Percentiles rank a stretch among this genome's conserved stretches.
phyloP scores from a whole-genome alignment of 1,140 invertebrate genomes.

The Zaprionus vittiger region DNA sequence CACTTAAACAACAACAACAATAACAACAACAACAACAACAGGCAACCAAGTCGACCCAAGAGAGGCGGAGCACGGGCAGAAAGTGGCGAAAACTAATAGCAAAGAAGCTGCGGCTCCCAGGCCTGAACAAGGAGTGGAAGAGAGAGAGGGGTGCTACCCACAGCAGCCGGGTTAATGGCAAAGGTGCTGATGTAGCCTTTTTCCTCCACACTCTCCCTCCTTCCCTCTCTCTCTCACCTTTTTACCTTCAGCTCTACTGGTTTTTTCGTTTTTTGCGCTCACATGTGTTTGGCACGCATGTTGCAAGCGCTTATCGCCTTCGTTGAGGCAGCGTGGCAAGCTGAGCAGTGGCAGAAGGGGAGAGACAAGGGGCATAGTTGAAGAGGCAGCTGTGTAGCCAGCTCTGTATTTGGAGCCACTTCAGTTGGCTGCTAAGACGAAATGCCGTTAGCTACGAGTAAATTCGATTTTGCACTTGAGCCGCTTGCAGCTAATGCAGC shows the following conservation, averaged over 20 bases:
- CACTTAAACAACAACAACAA: conserved; percentile 71
- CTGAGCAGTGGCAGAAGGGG: background rate
- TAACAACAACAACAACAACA: background rate
- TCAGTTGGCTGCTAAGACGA: conserved; percentile 71
- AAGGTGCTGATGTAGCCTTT: conserved; percentile 63
- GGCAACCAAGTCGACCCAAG: background rate
- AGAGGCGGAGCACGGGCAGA: conserved; percentile 25
- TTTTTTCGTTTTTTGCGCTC: conserved; percentile 26
- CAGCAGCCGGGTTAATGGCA: conserved; percentile 70
- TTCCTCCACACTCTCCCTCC: background rate
- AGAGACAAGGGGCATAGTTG: background rate
- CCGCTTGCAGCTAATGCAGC: conserved; percentile 76
- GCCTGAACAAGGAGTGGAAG: background rate
- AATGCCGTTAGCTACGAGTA: conserved; percentile 72
- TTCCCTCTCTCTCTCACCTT: background rate
- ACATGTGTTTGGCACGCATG: conserved; percentile 76
- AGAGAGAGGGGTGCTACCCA: background rate
- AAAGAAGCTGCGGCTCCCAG: conserved; percentile 51
- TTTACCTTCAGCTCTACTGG: conserved; percentile 12
- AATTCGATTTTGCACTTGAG: conserved; percentile 82
- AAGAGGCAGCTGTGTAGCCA: background rate
- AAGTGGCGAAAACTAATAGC: conserved; percentile 76
- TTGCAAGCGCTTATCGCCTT: conserved; percentile 73
- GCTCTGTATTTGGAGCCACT: conserved; percentile 2
- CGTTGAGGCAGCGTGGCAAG: conserved; percentile 49